Evolutionary conservation across 2,888 invertebrate genomes (phyloP).

Genomic region (Augochlorella aurata): DNA sequence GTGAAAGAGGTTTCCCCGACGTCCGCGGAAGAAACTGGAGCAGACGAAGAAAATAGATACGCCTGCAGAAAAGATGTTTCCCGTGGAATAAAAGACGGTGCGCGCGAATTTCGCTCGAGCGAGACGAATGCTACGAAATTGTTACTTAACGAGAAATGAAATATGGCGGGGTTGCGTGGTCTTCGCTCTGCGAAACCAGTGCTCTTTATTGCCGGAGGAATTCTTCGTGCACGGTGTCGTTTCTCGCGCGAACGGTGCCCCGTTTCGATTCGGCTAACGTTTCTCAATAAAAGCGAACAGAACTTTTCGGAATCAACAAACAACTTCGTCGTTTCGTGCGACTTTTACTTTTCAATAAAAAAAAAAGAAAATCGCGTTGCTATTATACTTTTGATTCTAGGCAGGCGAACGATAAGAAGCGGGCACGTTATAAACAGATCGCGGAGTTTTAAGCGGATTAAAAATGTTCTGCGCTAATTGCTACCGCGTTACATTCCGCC

Average conservation of each 20-base stretch:
- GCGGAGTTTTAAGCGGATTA: too few species aligned
- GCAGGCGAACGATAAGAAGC: too few species aligned
- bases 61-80: conserved; percentile 16
- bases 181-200: neutral
- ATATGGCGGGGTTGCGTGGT: neutral
- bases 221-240: neutral
- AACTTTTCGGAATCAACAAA: neutral
- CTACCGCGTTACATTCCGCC: too few species aligned
- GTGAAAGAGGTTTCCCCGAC: conserved; percentile 21
- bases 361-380: too few species aligned
- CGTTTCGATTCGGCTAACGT: neutral
- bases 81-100: neutral
- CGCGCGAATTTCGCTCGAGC: neutral
- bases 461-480: too few species aligned
- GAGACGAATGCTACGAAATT: neutral
- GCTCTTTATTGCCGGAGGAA: neutral
- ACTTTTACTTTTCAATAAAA: too few species aligned
- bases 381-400: too few species aligned
- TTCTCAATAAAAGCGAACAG: neutral
- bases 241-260: neutral
- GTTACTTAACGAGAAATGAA: conserved; percentile 5
- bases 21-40: neutral
- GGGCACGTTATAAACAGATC: too few species aligned
- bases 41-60: neutral
- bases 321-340: too few species aligned